These are phyloP conservation scores for Tetramorium alpestre DNA, from an alignment of 1,140 invertebrate species.

Conservation along the genomic window DNA sequence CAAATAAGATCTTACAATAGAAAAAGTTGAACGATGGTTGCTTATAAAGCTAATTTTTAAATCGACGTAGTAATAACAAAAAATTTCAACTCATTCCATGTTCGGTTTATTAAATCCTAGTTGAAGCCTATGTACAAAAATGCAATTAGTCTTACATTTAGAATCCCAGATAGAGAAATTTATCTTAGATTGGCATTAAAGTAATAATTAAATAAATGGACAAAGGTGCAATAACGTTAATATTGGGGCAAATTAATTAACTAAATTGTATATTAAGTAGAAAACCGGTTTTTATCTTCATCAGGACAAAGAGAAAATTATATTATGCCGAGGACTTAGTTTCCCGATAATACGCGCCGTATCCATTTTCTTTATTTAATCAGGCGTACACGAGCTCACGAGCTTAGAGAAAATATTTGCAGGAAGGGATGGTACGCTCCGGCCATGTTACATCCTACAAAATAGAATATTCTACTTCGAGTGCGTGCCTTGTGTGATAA, in stretches of 20 bases:
- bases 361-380: slow-evolving; percentile 55
- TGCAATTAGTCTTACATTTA: background rate
- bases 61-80: background rate
- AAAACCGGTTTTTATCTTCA: background rate
- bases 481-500: slow-evolving; percentile 56
- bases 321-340: slow-evolving; percentile 24
- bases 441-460: slow-evolving; percentile 41
- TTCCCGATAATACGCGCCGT: slow-evolving; percentile 21
- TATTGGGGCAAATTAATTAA: background rate
- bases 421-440: slow-evolving; percentile 5
- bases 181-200: background rate
- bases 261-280: background rate
- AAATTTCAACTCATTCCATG: background rate
- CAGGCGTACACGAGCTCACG: slow-evolving; percentile 24
- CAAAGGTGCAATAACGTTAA: background rate
- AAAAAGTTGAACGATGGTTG: background rate
- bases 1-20: slow-evolving; percentile 6
- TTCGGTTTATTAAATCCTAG: background rate
- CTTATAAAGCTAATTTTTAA: slow-evolving; percentile 20
- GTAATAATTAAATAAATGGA: background rate
- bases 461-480: slow-evolving; percentile 53
- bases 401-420: slow-evolving; percentile 40
- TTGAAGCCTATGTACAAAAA: background rate
- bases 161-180: background rate
- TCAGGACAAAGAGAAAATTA: slow-evolving; percentile 20